These are phyloP conservation scores for Eilema caniola DNA, from an alignment of 2,888 invertebrate genomes.

Conservation along the genomic window DNA sequence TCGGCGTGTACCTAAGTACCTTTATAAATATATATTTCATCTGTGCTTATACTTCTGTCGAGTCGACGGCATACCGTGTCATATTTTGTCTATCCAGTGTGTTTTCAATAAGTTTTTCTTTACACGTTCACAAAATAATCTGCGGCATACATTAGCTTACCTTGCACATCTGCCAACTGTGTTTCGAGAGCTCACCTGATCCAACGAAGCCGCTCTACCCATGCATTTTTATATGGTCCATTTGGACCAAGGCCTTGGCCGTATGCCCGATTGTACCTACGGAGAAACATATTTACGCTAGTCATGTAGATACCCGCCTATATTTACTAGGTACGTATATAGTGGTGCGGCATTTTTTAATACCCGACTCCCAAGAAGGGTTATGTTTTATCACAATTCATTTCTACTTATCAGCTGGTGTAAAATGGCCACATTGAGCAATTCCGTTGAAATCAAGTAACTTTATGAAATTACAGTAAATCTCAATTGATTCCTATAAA, in stretches of 20 bases:
- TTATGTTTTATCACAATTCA: background rate
- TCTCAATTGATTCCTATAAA: too few species aligned
- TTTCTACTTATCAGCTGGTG: background rate
- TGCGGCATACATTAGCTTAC: slow-evolving; percentile 11
- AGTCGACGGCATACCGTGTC: too few species aligned
- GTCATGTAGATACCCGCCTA: too few species aligned
- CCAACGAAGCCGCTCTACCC: slow-evolving; percentile 25
- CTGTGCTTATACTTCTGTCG: too few species aligned
- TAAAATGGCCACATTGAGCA: too few species aligned
- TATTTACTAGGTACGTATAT: background rate
- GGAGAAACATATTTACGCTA: slow-evolving; percentile 6
- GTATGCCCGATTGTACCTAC: slow-evolving; percentile 33
- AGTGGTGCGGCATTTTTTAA: background rate
- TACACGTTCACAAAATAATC: slow-evolving; percentile 12
- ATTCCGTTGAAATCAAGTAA: too few species aligned
- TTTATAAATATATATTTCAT: too few species aligned
- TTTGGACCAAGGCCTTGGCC: slow-evolving; percentile 45
- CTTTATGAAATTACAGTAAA: too few species aligned
- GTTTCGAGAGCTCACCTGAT: slow-evolving; percentile 51
- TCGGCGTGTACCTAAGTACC: too few species aligned
- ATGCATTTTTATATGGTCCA: slow-evolving; percentile 38
- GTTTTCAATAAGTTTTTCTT: too few species aligned
- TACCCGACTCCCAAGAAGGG: too few species aligned
- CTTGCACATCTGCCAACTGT: slow-evolving; percentile 45
- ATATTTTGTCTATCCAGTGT: too few species aligned